phyloP scores from a whole-genome alignment of 1,140 invertebrate genomes.

The Aphelinus atriplicis region DNA sequence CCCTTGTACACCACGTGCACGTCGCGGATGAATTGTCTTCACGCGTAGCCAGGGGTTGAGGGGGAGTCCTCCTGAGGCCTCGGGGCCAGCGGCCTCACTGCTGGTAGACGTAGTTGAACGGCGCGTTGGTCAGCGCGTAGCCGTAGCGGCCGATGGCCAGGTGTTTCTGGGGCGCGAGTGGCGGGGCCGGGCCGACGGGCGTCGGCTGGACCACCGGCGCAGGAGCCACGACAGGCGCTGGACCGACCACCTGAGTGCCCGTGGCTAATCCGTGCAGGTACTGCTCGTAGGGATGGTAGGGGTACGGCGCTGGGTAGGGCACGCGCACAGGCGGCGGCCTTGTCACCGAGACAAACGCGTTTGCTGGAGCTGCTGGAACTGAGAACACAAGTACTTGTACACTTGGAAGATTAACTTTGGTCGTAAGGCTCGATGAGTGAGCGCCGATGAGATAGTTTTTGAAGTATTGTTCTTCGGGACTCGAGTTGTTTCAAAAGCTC shows the following conservation, averaged over 20 bases:
- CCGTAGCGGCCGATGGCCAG: constrained; percentile 34
- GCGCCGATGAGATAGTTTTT: too few relatives aligned
- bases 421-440: too few relatives aligned
- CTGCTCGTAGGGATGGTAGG: neutral
- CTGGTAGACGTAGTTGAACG: constrained; percentile 3
- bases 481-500: too few relatives aligned
- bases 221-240: constrained; percentile 10
- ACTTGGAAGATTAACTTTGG: too few relatives aligned
- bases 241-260: neutral
- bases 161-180: neutral
- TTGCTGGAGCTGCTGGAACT: neutral
- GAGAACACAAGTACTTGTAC: neutral
- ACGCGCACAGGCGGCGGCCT: neutral
- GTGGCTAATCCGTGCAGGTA: neutral
- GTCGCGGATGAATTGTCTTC: too few relatives aligned
- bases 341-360: neutral
- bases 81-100: neutral
- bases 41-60: too few relatives aligned
- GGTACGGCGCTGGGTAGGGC: neutral
- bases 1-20: too few relatives aligned
- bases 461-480: too few relatives aligned
- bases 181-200: neutral
- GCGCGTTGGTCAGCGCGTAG: constrained; percentile 12
- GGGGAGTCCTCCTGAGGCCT: too few relatives aligned
- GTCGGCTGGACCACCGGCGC: neutral